These are phyloP conservation scores for Drosophila varians DNA, from an alignment of 1,140 invertebrate species.

Conservation along the genomic window DNA sequence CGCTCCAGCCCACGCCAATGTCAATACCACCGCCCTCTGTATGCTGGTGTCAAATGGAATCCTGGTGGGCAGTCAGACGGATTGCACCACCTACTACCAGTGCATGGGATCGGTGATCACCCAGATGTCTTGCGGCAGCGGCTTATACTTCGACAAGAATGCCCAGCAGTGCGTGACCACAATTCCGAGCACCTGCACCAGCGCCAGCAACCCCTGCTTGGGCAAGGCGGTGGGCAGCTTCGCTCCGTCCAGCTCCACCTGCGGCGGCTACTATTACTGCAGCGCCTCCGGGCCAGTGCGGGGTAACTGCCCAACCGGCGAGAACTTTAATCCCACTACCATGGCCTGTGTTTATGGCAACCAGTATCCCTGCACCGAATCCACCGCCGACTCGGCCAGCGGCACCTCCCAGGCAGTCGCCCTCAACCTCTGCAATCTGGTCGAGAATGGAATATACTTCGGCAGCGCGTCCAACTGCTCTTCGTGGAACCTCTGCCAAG, in stretches of 20 bases:
- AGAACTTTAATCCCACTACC: constrained; percentile 46
- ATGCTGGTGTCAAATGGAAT: constrained; percentile 27
- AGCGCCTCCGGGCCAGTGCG: constrained; percentile 13
- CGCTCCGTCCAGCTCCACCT: constrained; percentile 20
- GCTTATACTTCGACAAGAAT: constrained; percentile 42
- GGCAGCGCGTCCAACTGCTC: constrained; percentile 44
- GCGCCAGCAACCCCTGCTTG: constrained; percentile 21
- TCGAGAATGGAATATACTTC: constrained; percentile 40
- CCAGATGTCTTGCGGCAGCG: constrained; percentile 20
- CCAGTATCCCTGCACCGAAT: constrained; percentile 18
- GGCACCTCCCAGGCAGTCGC: not conserved
- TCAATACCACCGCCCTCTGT: constrained; percentile 53
- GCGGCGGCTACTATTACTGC: constrained; percentile 53
- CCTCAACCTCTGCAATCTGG: constrained; percentile 49
- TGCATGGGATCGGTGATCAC: constrained; percentile 32
- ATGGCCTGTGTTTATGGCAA: constrained; percentile 36
- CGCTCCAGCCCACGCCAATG: constrained; percentile 22
- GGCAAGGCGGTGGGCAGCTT: constrained; percentile 35
- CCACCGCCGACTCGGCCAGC: not conserved
- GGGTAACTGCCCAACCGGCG: constrained; percentile 39
- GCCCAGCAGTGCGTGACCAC: constrained; percentile 11
- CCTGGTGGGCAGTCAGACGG: constrained; percentile 36
- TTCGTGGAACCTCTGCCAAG: constrained; percentile 42
- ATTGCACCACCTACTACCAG: constrained; percentile 48
- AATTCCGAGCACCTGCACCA: constrained; percentile 8